Evolutionary conservation across 2,113 vertebrate species (phyloP).

Genomic region (Lasiurus borealis): DNA sequence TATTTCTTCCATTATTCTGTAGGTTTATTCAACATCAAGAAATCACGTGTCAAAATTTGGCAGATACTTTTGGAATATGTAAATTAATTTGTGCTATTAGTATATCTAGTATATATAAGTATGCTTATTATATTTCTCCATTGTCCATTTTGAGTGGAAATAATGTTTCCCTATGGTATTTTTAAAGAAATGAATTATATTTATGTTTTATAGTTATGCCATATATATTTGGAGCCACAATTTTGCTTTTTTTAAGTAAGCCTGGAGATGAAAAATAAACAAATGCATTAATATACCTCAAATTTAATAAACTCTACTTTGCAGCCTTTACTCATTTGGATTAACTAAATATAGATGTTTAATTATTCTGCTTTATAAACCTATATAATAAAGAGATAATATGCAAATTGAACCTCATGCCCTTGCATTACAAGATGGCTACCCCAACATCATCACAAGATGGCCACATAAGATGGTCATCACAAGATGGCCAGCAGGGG

Average conservation of each 20-base stretch:
- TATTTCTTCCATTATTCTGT: slow-evolving; percentile 4
- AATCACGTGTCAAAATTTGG: slow-evolving; percentile 46
- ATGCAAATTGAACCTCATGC: too few species aligned
- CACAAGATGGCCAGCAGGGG: too few species aligned
- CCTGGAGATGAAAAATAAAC: not conserved
- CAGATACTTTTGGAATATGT: slow-evolving; percentile 19
- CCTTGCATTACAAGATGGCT: too few species aligned
- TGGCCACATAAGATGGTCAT: too few species aligned
- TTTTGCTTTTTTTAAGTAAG: not conserved
- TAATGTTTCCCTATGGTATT: not conserved
- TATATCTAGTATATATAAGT: slow-evolving; percentile 27
- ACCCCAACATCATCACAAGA: too few species aligned
- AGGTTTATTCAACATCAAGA: slow-evolving; percentile 26
- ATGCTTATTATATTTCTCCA: not conserved
- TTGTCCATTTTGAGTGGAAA: slow-evolving; percentile 23
- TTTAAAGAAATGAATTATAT: not conserved
- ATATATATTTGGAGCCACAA: not conserved
- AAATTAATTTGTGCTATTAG: not conserved
- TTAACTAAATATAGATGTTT: slow-evolving; percentile 39
- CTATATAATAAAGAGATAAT: too few species aligned
- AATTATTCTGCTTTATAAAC: not conserved
- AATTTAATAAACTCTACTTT: not conserved
- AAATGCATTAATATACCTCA: not conserved
- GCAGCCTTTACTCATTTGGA: slow-evolving; percentile 35
- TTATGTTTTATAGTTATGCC: not conserved